Evolutionary conservation across 2,888 invertebrate genomes (phyloP), one percentile per base, ranked within the genome.

Genomic region (Xestoiulus laeticollis): DNA sequence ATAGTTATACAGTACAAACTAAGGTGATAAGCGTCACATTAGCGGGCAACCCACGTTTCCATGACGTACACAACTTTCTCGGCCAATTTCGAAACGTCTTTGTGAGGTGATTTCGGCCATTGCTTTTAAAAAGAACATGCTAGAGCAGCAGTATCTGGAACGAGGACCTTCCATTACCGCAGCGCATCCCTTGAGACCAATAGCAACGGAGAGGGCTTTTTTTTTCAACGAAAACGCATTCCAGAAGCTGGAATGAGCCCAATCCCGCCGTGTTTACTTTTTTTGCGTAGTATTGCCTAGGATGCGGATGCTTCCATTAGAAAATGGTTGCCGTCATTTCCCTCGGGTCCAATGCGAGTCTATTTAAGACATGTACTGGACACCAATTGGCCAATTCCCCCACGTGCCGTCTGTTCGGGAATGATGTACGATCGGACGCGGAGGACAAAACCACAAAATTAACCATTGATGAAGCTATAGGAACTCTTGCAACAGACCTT

Each of bases 281-380:
- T 19, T 53, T 38, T 38, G 19, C 0, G n/a, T 1, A 53, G n/a
- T 48, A 4, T 16, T 16, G 48, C 16, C 48, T 48, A 1, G 12
- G 48, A 48, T 16, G 48, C 48, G 48, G 12, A 16, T 10, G 53
- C 53, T 53, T 53, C 53, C 53, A 53, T 53, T 53, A 19, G 53
- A 19, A 48, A 16, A 16, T 16, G 16, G 48, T 48, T 48, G 48
- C 53, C n/a, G 53, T 53, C 53, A 53, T 53, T 53, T 53, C 53
- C 53, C 53, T 4, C 16, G 53, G 53, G 53, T 53, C 53, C 53
- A 53, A 53, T 53, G 53, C 53, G 53, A 53, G 53, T 53, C 53
- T 53, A 53, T 53, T 53, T 53, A 53, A 53, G 53, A 53, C 53
- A 53, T 53, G 53, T 53, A 53, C 53, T 53, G 53, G 53, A 53